Evolutionary conservation across 2,797 vertebrate genomes (phyloP).

Genomic region (Parambassis ranga): DNA sequence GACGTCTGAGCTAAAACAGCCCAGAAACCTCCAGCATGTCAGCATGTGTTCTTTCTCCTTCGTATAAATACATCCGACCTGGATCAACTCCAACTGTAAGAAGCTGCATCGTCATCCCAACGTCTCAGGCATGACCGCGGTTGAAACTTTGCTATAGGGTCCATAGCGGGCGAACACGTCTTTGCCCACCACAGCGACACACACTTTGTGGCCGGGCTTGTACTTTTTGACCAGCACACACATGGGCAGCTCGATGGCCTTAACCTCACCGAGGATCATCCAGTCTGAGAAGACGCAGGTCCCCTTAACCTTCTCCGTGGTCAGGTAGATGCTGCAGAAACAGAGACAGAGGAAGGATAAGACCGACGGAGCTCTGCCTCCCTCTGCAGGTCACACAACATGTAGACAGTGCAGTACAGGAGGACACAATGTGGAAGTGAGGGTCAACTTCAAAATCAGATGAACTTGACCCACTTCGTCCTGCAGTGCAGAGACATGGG

Average conservation of each 20-base stretch:
- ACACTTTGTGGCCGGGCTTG: slow-evolving; percentile 58
- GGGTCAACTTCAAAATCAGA: neutral
- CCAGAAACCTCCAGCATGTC: too few relatives aligned
- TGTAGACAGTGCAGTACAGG: neutral
- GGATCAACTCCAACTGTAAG: neutral
- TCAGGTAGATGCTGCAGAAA: slow-evolving; percentile 55
- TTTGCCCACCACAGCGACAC: slow-evolving; percentile 68
- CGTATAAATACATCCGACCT: neutral
- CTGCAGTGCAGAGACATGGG: too few relatives aligned
- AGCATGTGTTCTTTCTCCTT: too few relatives aligned
- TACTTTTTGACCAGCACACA: slow-evolving; percentile 62
- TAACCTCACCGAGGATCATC: slow-evolving; percentile 48
- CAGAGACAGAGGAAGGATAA: neutral
- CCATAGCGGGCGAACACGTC: slow-evolving; percentile 66
- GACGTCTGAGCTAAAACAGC: too few relatives aligned
- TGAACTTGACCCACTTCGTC: neutral
- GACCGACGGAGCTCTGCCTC: neutral
- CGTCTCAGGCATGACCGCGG: slow-evolving; percentile 27
- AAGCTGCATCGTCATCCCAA: neutral
- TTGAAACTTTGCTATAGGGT: slow-evolving; percentile 57
- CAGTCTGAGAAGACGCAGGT: slow-evolving; percentile 52
- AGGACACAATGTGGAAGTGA: too few relatives aligned
- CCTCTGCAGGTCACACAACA: neutral
- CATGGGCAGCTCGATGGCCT: slow-evolving; percentile 71
- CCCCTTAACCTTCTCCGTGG: slow-evolving; percentile 55